A percentile compares a stretch with the other conserved stretches of the same genome.
phyloP scores from a whole-genome alignment of 2,797 vertebrate genomes.

The Helicolenus hilgendorfi region DNA sequence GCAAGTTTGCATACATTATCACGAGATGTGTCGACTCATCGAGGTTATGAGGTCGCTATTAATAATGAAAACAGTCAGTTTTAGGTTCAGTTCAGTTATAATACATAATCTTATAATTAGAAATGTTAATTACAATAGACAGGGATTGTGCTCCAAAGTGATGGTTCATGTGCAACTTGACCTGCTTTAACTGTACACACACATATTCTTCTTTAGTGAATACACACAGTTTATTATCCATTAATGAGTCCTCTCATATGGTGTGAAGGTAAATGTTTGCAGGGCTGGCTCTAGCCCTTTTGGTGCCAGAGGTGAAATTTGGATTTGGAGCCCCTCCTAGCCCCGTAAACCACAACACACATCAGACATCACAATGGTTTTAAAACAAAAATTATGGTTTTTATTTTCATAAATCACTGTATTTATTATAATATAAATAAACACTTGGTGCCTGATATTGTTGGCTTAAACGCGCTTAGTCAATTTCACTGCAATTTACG shows the following conservation, averaged over 20 bases:
- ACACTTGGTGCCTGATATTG: no score
- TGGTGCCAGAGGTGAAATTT: no score
- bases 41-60: not conserved
- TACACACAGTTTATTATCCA: not conserved
- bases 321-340: no score
- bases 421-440: no score
- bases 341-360: no score
- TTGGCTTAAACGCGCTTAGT: no score
- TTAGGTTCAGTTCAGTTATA: not conserved
- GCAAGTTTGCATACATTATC: constrained; percentile 15
- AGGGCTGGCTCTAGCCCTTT: no score
- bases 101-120: not conserved
- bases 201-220: not conserved
- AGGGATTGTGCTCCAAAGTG: not conserved
- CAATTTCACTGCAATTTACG: no score
- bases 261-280: not conserved
- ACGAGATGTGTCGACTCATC: constrained; percentile 28
- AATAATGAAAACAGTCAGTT: not conserved
- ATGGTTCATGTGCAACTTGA: not conserved
- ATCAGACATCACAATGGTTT: no score
- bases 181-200: not conserved
- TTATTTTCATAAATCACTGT: no score
- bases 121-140: not conserved
- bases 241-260: not conserved
- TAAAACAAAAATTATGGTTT: no score